Evolutionary conservation across 1,140 invertebrate genomes (phyloP).

Genomic region (Panagrolaimus sp.): DNA sequence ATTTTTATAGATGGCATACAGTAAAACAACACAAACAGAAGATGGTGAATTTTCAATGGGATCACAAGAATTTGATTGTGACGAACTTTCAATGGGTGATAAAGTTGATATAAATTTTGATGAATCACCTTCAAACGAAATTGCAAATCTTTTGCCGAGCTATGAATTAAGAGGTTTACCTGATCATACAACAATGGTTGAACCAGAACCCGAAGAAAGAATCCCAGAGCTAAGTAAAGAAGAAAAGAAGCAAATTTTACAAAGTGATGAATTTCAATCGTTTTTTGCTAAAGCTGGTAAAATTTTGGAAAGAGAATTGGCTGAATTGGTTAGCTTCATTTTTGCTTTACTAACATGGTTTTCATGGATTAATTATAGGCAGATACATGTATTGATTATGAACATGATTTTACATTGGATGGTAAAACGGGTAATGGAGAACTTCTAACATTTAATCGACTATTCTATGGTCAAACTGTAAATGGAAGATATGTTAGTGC

Average conservation of each 20-base stretch:
- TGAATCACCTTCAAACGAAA: conserved; percentile 13
- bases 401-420: conserved; percentile 4
- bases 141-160: conserved; percentile 11
- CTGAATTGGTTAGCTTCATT: conserved; percentile 29
- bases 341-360: no score
- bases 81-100: conserved; percentile 13
- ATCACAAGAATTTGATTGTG: conserved; percentile 23
- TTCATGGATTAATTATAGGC: no score
- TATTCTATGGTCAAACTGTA: conserved; percentile 24
- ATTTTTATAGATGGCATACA: conserved; percentile 13
- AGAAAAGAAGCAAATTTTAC: conserved; percentile 39
- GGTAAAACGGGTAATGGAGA: conserved; percentile 29
- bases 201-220: conserved; percentile 10
- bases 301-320: conserved; percentile 39
- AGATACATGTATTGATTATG: conserved; percentile 4
- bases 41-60: conserved; percentile 21
- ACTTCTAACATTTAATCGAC: conserved; percentile 27
- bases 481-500: conserved; percentile 10
- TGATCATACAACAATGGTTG: conserved; percentile 10
- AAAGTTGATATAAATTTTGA: conserved; percentile 17
- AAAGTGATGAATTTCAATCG: conserved; percentile 25
- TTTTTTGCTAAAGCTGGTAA: conserved; percentile 34
- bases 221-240: conserved; percentile 38
- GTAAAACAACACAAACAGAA: conserved; percentile 24
- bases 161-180: background rate